Evolutionary conservation across 2,888 invertebrate species (phyloP).

Genomic region (Agriopis leucophaearia): DNA sequence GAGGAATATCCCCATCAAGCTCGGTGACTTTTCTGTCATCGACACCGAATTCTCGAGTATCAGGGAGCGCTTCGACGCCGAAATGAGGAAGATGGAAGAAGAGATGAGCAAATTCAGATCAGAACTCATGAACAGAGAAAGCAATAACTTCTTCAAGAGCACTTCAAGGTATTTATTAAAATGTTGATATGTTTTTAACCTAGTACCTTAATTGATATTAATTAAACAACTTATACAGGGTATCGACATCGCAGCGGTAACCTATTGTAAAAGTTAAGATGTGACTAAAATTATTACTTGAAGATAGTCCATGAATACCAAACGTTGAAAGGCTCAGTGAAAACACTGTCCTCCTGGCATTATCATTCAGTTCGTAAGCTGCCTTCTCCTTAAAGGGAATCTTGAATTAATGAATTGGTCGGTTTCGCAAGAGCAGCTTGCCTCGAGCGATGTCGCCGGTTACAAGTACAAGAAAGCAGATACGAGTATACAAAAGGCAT

Average conservation of each 20-base stretch:
- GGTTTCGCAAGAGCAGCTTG: slow-evolving; percentile 76
- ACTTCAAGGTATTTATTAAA: slow-evolving; percentile 91
- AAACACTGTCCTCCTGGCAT: slow-evolving; percentile 57
- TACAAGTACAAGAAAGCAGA: slow-evolving; percentile 73
- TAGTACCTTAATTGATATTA: not conserved
- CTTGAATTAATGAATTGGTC: slow-evolving; percentile 80
- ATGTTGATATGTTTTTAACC: slow-evolving; percentile 30
- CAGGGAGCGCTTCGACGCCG: slow-evolving; percentile 97
- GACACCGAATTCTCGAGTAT: slow-evolving; percentile 98
- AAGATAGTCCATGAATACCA: slow-evolving; percentile 3
- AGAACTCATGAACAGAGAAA: slow-evolving; percentile 96
- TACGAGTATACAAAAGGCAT: slow-evolving; percentile 73
- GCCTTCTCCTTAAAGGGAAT: slow-evolving; percentile 80
- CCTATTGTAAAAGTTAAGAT: slow-evolving; percentile 8
- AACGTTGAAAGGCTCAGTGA: slow-evolving; percentile 31
- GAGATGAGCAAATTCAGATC: slow-evolving; percentile 98
- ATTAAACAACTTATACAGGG: not conserved
- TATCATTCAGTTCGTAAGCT: slow-evolving; percentile 71
- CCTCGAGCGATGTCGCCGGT: slow-evolving; percentile 66
- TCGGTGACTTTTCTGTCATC: slow-evolving; percentile 97
- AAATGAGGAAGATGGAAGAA: slow-evolving; percentile 99
- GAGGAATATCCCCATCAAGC: slow-evolving; percentile 96
- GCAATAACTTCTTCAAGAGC: slow-evolving; percentile 96
- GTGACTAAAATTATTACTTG: slow-evolving; percentile 12
- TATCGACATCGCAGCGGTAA: slow-evolving; percentile 13